Evolutionary conservation across 1,140 invertebrate genomes (phyloP), one percentile per base, ranked within the genome.

Genomic region (Lucilia sericata): DNA sequence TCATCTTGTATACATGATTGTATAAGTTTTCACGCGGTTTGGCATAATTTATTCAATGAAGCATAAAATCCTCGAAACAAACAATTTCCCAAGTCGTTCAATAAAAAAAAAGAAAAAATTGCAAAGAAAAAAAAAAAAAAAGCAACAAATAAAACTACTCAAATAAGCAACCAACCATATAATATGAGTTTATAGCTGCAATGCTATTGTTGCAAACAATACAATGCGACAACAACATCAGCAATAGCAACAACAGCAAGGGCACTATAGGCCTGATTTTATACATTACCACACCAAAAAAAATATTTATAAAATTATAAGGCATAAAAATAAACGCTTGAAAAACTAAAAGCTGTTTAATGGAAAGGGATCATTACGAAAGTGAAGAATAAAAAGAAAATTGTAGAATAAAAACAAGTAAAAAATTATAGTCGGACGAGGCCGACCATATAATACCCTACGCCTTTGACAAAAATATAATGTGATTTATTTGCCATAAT

Each of bases 11-110:
- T 3, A 42, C 55, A n/a, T n/a, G 13, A 17, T 60, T 60, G 17
- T 60, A 60, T 60, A 60, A 60, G 55, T 60, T 60, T 60, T 60
- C 17, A 60, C 55, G 55, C 55, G 55, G n/a, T 60, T 60, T 60
- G 14, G 55, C 55, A 60, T 60, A 60, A 60, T 60, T 60, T 60
- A 60, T 60, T 17, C 55, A 60, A 60, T 60, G 14, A 60, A n/a
- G 55, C 55, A 14, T 60, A 60, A 60, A 60, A 60, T 60, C 55
- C 55, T 60, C n/a, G 55, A 12, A 60, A 17, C 17, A 60, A 60
- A 60, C 55, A 60, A 60, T n/a, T 60, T 14, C 14, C 0, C 55
- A 17, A 60, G 55, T 60, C 14, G 14, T 17, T 7, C 14, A 17
- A 60, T 60, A 60, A 7, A 2, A n/a, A n/a, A n/a, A n/a, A n/a